Evolutionary conservation across 2,888 invertebrate species (phyloP).

Genomic region (Plagodis dolabraria): DNA sequence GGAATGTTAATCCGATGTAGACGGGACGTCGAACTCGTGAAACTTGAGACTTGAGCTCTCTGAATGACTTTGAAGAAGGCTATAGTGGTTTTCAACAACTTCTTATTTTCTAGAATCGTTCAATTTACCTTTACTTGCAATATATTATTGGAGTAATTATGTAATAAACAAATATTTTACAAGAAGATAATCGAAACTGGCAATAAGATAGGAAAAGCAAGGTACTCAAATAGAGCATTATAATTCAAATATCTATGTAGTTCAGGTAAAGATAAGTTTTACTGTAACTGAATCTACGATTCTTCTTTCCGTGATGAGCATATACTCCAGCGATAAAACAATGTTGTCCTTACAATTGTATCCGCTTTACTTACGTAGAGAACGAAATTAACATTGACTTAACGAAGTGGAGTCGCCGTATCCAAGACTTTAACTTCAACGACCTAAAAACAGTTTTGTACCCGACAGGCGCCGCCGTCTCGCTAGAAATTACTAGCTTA

Average conservation of each 20-base stretch:
- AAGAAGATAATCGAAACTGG: no score
- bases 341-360: slow-evolving; percentile 1
- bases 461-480: slow-evolving; percentile 14
- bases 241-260: no score
- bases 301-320: no score
- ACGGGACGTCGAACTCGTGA: slow-evolving; percentile 12
- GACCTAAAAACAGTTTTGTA: slow-evolving; percentile 20
- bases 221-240: no score
- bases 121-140: no score
- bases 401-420: slow-evolving; percentile 13
- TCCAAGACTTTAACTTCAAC: slow-evolving; percentile 9
- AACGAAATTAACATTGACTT: slow-evolving; percentile 15
- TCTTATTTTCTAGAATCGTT: not conserved
- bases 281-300: no score
- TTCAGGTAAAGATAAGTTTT: no score
- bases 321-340: not conserved
- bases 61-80: slow-evolving; percentile 8
- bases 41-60: not conserved
- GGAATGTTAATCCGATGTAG: slow-evolving; percentile 10
- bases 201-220: no score
- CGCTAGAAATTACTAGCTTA: slow-evolving; percentile 19
- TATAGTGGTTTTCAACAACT: slow-evolving; percentile 4
- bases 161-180: no score
- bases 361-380: slow-evolving; percentile 11
- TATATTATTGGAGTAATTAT: no score